Evolutionary conservation across 1,140 invertebrate species (phyloP), one percentile per base, ranked within the genome.

Genomic region (Camponotus pennsylvanicus): DNA sequence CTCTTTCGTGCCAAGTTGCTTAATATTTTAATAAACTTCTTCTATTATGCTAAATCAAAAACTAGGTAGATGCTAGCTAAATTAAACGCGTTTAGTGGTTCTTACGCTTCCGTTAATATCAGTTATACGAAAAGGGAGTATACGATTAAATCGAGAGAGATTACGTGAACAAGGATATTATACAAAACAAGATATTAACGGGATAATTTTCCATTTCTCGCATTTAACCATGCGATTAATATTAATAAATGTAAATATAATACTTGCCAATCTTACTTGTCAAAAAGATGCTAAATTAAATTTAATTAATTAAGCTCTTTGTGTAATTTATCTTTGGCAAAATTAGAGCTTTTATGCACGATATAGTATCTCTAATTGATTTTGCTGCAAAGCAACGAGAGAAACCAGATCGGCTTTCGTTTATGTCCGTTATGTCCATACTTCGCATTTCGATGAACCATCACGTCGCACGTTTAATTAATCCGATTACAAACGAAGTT

Each of bases 391-490:
- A 61, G 21, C 67, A 59, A 45, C 27, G 52, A 45, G 55, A 83
- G 69, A 61, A 83, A 83, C 69, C 55, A 83, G 79, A 83, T 83
- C 69, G 55, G 79, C 52, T 73, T 80, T 75, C 69, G 55, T 61
- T 73, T 63, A 75, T 40, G 55, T 73, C 40, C 55, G 55, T 63
- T 83, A 83, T 71, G 49, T 52, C 49, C 5, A 15, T 73, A 83
- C 70, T 83, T 83, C 69, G 67, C 55, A 83, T 83, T 83, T 83
- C 79, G 67, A 82, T 73, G 55, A 83, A 83, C 79, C 69, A 63
- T 55, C 49, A 18, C 32, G 69, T 83, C 79, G 55, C 55, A 32
- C 55, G 70, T 83, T 83, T 83, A 82, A 83, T 83, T 83, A 83
- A 83, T 61, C 69, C 69, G 79, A 83, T 83, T 73, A 83, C 69